phyloP scores from a whole-genome alignment of 2,888 invertebrate genomes.

The Euproctis similis region DNA sequence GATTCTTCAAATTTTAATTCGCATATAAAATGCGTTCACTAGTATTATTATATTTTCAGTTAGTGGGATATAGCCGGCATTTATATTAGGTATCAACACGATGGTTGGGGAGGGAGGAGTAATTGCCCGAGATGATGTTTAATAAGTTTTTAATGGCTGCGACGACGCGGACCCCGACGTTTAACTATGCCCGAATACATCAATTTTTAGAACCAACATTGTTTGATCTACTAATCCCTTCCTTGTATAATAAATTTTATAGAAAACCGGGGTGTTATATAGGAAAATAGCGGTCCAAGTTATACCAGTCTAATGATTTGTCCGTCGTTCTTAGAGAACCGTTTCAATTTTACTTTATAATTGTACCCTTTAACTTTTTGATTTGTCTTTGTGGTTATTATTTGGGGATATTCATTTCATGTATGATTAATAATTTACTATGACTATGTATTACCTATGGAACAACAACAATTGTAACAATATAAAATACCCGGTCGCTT shows the following conservation, averaged over 20 bases:
- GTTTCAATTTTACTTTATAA: constrained; percentile 44
- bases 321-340: constrained; percentile 34
- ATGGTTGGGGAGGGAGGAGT: constrained; percentile 50
- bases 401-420: background rate
- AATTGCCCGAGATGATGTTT: constrained; percentile 80
- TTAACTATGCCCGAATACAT: constrained; percentile 54
- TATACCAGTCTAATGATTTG: constrained; percentile 27
- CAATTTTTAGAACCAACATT: constrained; percentile 35
- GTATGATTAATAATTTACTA: too few species aligned
- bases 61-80: constrained; percentile 18
- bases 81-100: constrained; percentile 21
- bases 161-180: constrained; percentile 52
- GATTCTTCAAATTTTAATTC: too few species aligned
- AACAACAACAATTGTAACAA: too few species aligned
- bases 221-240: constrained; percentile 19
- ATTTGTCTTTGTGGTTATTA: constrained; percentile 19
- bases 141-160: constrained; percentile 81
- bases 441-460: too few species aligned
- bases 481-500: too few species aligned
- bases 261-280: constrained; percentile 1
- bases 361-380: constrained; percentile 37
- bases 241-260: constrained; percentile 3
- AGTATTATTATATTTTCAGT: constrained; percentile 10
- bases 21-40: constrained; percentile 9
- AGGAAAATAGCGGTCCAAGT: constrained; percentile 14